These are phyloP conservation scores for Telmatochromis sp. DNA, from an alignment of 2,113 vertebrate genomes.

Conservation along the genomic window DNA sequence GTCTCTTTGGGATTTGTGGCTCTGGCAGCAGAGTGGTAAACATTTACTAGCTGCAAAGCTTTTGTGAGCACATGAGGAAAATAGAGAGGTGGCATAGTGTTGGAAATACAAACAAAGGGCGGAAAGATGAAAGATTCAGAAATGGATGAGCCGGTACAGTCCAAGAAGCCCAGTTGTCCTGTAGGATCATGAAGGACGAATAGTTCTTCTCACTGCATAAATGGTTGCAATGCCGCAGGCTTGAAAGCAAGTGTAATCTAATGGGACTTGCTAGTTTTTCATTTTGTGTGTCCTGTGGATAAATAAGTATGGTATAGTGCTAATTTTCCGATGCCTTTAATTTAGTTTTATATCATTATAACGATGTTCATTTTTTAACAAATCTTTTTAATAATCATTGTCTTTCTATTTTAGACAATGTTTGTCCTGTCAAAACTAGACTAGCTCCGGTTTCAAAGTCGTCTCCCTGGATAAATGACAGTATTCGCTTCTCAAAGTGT, in stretches of 20 bases:
- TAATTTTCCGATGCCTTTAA: background rate
- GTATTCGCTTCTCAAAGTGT: accelerated
- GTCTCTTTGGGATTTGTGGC: background rate
- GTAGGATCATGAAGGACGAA: background rate
- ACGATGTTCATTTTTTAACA: background rate
- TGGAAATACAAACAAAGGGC: background rate
- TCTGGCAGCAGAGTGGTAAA: slow-evolving; percentile 11
- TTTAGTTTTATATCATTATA: background rate
- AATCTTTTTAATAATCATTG: background rate
- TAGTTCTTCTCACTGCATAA: background rate
- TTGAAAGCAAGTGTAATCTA: background rate
- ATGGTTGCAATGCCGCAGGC: background rate
- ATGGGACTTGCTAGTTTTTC: background rate
- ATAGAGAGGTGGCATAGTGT: background rate
- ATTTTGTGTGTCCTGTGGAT: background rate
- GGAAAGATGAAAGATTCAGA: background rate
- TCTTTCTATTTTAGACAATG: background rate
- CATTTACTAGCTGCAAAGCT: slow-evolving; percentile 1
- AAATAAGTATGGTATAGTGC: background rate
- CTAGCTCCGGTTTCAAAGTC: background rate
- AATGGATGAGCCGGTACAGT: background rate
- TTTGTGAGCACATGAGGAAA: background rate
- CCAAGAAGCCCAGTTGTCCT: background rate
- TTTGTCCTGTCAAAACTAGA: background rate
- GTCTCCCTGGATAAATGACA: background rate